These are phyloP conservation scores for Oophaga sylvatica DNA, from an alignment of 2,797 vertebrate species.

Conservation along the genomic window DNA sequence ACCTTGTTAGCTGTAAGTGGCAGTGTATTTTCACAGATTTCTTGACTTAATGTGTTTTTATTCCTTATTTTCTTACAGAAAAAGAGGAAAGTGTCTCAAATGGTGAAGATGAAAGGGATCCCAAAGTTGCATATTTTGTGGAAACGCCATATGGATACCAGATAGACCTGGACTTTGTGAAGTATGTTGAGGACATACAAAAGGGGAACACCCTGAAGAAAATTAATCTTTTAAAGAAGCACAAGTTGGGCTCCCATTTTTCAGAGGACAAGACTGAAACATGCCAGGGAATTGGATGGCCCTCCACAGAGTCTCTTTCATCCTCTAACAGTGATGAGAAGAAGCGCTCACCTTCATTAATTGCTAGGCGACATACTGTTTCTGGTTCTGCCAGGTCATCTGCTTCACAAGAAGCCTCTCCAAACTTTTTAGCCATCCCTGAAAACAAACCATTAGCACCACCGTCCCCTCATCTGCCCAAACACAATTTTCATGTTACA, in stretches of 20 bases:
- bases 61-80: constrained; percentile 71
- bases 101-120: constrained; percentile 80
- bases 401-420: constrained; percentile 70
- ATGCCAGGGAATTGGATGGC: constrained; percentile 81
- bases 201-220: constrained; percentile 95
- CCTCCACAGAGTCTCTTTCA: constrained; percentile 92
- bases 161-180: constrained; percentile 96
- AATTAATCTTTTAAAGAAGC: constrained; percentile 88
- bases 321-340: constrained; percentile 94
- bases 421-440: constrained; percentile 72
- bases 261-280: constrained; percentile 69
- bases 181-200: constrained; percentile 98
- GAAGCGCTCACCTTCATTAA: constrained; percentile 81
- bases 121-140: constrained; percentile 87
- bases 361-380: constrained; percentile 69
- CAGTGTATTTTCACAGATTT: not conserved
- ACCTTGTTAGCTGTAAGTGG: not conserved
- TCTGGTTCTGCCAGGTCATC: constrained; percentile 68
- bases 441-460: constrained; percentile 85
- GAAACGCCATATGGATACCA: constrained; percentile 98
- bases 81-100: constrained; percentile 76
- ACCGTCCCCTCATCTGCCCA: constrained; percentile 82
- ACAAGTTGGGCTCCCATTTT: constrained; percentile 73
- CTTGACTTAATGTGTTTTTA: not conserved
- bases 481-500: constrained; percentile 92